A percentile compares a stretch with the other conserved stretches of the same genome.
Conservation (phyloP, 1,140 invertebrate species). For the Calycopis cecrops region DNA sequence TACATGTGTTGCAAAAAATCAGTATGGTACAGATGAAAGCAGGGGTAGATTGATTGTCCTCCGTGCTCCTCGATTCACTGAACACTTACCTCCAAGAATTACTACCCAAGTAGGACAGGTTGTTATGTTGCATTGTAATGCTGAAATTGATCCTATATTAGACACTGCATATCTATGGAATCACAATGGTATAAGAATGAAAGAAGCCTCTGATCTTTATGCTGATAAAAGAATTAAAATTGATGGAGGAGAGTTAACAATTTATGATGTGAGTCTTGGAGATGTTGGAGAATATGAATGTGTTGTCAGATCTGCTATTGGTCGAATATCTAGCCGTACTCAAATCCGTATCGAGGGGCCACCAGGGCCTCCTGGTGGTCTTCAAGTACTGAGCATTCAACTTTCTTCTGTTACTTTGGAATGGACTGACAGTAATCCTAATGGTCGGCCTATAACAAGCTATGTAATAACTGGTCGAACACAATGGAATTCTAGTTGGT, state of each 20-base stretch:
- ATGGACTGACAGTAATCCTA: slow-evolving; percentile 93
- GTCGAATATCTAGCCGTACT: slow-evolving; percentile 83
- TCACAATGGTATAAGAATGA: slow-evolving; percentile 88
- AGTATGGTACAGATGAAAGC: slow-evolving; percentile 87
- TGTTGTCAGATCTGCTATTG: slow-evolving; percentile 90
- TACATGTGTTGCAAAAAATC: slow-evolving; percentile 90
- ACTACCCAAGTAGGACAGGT: slow-evolving; percentile 81
- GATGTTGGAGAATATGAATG: slow-evolving; percentile 94
- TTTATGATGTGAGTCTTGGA: slow-evolving; percentile 88
- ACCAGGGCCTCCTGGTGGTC: slow-evolving; percentile 87
- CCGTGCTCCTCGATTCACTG: slow-evolving; percentile 82
- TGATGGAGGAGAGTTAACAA: slow-evolving; percentile 84
- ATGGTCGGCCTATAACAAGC: slow-evolving; percentile 84
- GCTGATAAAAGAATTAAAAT: slow-evolving; percentile 72
- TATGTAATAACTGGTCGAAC: slow-evolving; percentile 90
- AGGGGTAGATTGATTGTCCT: slow-evolving; percentile 89
- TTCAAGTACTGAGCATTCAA: slow-evolving; percentile 84
- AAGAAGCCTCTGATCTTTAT: slow-evolving; percentile 76
- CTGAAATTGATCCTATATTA: slow-evolving; percentile 85
- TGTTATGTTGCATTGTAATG: slow-evolving; percentile 86
- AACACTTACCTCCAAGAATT: slow-evolving; percentile 79
- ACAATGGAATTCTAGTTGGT: slow-evolving; percentile 91
- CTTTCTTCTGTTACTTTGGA: slow-evolving; percentile 85
- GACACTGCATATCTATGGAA: slow-evolving; percentile 94
- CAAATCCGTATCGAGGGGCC: slow-evolving; percentile 87